Percentiles rank a stretch among this genome's conserved stretches.
phyloP scores from a whole-genome alignment of 2,888 invertebrate species.

The Abrostola tripartita region DNA sequence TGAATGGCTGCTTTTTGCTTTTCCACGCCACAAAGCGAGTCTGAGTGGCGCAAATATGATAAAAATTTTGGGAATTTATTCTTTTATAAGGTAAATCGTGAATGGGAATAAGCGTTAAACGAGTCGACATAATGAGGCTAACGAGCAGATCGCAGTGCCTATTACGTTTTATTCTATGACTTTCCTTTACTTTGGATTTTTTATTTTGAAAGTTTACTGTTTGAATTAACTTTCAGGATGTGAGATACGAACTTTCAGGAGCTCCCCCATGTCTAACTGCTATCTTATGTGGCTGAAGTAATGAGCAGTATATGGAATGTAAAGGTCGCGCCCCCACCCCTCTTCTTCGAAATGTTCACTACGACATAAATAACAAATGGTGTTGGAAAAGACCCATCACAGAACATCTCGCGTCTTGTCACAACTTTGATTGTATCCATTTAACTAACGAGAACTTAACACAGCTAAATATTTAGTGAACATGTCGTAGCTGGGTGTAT shows the following conservation, averaged over 20 bases:
- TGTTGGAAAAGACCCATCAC: slow-evolving; percentile 71
- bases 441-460: slow-evolving; percentile 67
- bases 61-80: slow-evolving; percentile 42
- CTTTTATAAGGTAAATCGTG: slow-evolving; percentile 48
- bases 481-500: slow-evolving; percentile 37
- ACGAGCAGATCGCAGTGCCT: slow-evolving; percentile 61
- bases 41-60: slow-evolving; percentile 41
- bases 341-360: slow-evolving; percentile 54
- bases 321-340: slow-evolving; percentile 4
- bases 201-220: slow-evolving; percentile 36
- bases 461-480: slow-evolving; percentile 64
- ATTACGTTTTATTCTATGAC: slow-evolving; percentile 50
- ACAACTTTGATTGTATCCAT: slow-evolving; percentile 78
- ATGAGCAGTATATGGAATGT: slow-evolving; percentile 16
- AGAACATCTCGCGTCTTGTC: slow-evolving; percentile 62
- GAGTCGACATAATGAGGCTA: slow-evolving; percentile 62
- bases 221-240: slow-evolving; percentile 43
- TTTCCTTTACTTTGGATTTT: slow-evolving; percentile 25
- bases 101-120: slow-evolving; percentile 60
- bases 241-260: slow-evolving; percentile 48
- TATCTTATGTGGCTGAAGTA: slow-evolving; percentile 19
- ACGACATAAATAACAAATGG: slow-evolving; percentile 74
- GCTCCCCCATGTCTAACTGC: slow-evolving; percentile 27
- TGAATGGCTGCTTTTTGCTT: slow-evolving; percentile 36
- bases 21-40: slow-evolving; percentile 46